Conservation (phyloP, 2,113 vertebrate genomes). For the Hipposideros armiger region DNA sequence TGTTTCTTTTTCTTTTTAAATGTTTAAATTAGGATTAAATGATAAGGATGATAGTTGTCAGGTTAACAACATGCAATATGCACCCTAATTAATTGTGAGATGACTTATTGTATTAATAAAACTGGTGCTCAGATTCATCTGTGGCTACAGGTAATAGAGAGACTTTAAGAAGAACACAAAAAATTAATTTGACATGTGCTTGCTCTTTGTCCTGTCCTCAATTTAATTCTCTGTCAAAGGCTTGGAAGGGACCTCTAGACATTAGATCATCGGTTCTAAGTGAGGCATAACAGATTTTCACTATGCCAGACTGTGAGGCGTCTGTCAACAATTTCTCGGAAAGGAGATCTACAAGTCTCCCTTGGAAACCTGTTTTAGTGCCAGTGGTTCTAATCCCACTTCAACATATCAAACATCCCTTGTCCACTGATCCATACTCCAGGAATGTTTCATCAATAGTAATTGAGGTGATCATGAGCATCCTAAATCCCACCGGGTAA, state of each 20-base stretch:
- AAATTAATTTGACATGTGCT: not conserved
- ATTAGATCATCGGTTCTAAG: slow-evolving; percentile 38
- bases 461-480: not conserved
- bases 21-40: slow-evolving; percentile 16
- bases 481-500: slow-evolving; percentile 69
- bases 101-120: slow-evolving; percentile 19
- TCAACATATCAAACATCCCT: not conserved
- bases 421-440: slow-evolving; percentile 24
- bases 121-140: not conserved
- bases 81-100: not conserved
- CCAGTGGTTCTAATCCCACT: not conserved
- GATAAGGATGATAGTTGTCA: not conserved
- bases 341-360: not conserved
- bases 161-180: not conserved
- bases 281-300: not conserved
- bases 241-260: slow-evolving; percentile 11
- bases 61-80: not conserved
- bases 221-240: not conserved
- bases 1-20: not conserved
- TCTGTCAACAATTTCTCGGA: slow-evolving; percentile 51
- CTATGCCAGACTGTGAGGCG: not conserved
- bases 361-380: slow-evolving; percentile 36
- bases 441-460: slow-evolving; percentile 70
- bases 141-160: not conserved
- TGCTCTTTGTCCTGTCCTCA: not conserved